phyloP scores from a whole-genome alignment of 2,888 invertebrate species.

The Trichogramma dendrolimi region DNA sequence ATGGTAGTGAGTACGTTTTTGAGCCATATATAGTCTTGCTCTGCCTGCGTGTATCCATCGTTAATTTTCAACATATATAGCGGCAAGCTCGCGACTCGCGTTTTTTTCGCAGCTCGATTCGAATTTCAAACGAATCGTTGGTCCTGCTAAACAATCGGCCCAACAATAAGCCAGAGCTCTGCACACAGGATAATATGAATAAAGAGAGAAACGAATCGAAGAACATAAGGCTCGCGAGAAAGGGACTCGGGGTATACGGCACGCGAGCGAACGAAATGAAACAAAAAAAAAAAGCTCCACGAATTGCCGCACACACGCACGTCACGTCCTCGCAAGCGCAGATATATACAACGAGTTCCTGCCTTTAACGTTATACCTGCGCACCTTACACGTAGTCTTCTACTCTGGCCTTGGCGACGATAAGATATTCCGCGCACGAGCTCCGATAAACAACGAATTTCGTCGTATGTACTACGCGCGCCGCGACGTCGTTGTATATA shows the following conservation, averaged over 20 bases:
- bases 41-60: too few species aligned
- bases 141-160: too few species aligned
- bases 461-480: conserved; percentile 14
- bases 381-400: background rate
- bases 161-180: too few species aligned
- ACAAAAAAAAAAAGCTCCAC: background rate
- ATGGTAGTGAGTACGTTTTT: too few species aligned
- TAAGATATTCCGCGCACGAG: conserved; percentile 30
- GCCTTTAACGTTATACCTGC: too few species aligned
- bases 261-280: background rate
- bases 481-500: conserved; percentile 6
- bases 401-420: conserved; percentile 4
- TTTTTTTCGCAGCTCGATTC: background rate
- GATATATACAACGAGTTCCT: too few species aligned
- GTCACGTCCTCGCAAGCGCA: conserved; percentile 4
- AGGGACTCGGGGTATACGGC: background rate
- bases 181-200: too few species aligned
- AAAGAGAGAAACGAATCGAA: too few species aligned
- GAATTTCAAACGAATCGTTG: too few species aligned
- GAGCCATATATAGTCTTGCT: too few species aligned
- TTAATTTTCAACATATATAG: too few species aligned
- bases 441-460: conserved; percentile 27
- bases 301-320: background rate
- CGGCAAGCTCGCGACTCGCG: background rate
- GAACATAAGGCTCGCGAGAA: too few species aligned